Evolutionary conservation across 2,797 vertebrate genomes (phyloP).

Genomic region (Gymnoscopelus microlampas): DNA sequence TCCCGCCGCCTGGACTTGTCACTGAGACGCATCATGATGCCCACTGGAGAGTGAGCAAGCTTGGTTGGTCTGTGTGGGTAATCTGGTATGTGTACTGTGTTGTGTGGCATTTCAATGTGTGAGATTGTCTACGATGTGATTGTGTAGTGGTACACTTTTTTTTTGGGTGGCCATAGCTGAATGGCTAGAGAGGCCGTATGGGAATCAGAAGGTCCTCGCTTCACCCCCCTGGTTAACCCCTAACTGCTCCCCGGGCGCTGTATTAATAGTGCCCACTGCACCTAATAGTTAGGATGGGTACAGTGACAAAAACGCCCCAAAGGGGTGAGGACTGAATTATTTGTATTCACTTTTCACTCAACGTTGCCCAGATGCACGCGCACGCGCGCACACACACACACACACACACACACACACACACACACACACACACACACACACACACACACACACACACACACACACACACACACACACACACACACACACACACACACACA

Average conservation of each 20-base stretch:
- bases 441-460: slow-evolving; percentile 19
- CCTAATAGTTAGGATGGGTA: no score
- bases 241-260: no score
- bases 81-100: slow-evolving; percentile 18
- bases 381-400: not conserved
- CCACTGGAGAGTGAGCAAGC: slow-evolving; percentile 50
- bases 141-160: no score
- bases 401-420: slow-evolving; percentile 12
- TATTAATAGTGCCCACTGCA: no score
- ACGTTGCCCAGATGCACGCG: not conserved
- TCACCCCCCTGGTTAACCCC: no score
- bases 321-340: no score
- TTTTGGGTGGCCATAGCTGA: no score
- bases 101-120: slow-evolving; percentile 3
- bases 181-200: no score
- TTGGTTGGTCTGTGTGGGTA: slow-evolving; percentile 33
- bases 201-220: no score
- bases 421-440: slow-evolving; percentile 5
- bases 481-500: slow-evolving; percentile 23
- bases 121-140: slow-evolving; percentile 14
- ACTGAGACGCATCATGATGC: slow-evolving; percentile 58
- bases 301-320: no score
- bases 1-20: slow-evolving; percentile 58
- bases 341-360: no score
- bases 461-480: not conserved